Base-by-base conservation (phyloP, 1,140 invertebrate genomes). In the Lordiphosa clarofinis region DNA sequence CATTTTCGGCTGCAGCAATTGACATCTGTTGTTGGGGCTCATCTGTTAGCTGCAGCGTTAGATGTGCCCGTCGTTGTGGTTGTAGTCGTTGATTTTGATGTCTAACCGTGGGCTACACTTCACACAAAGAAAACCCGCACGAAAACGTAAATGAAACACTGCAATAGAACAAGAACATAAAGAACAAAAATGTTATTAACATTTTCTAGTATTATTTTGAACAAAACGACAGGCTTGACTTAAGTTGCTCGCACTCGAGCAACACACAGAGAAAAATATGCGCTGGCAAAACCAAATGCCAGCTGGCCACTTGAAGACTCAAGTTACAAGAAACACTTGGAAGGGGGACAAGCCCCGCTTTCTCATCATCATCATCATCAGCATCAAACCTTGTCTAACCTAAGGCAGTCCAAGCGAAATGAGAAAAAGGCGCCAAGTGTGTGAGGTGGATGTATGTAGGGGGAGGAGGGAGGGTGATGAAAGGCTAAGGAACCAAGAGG, bases 1-100 rank as follows among this genome's bases (percentile, higher is more conserved):
- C 91, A 92, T 92, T 91, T 91, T 92, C 91, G 90, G 91, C 89
- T 88, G 90, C 90, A 91, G 89, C 90, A 91, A 91, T 91, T 90
- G 90, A 91, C 91, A 91, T 92, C 90, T 91, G 76, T 82, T 82
- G 78, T 76, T 84, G 91, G 74, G 87, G 87, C 86, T 89, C 88
- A 89, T 89, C 87, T 87, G 88, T 87, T 87, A 89, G 88, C 87
- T 86, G 86, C 76, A 88, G 75, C 68, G 84, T 82, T 73, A 76
- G 84, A 89, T 79, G 76, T 79, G 71, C 87, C 88, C 76, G 64
- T 62, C 48, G 73, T 52, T 64, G 57, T 68, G 64, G 33, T 53
- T 56, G 50, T 46, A 61, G 54, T 33, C 56, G 52, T 50, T 53
- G 62, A 54, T 67, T 58, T 53, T 55, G 46, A 57, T 73, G 67